Conservation (phyloP, 2,113 vertebrate species). For the Sebastes fasciatus region DNA sequence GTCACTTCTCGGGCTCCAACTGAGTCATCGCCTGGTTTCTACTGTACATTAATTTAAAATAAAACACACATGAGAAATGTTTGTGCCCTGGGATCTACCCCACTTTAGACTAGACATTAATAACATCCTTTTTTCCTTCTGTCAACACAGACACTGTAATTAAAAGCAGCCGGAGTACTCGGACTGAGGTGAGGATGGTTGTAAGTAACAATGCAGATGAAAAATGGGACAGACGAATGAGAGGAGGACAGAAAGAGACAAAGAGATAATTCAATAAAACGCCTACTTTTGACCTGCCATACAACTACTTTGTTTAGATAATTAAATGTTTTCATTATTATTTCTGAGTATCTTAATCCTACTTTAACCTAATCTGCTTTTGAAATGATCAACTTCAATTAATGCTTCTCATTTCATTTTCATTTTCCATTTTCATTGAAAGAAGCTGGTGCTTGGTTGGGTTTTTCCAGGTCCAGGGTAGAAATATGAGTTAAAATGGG, state of each 20-base stretch:
- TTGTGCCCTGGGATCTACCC: slow-evolving; percentile 58
- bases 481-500: background rate
- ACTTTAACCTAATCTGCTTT: slow-evolving; percentile 13
- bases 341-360: slow-evolving; percentile 1
- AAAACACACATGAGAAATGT: slow-evolving; percentile 33
- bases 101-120: slow-evolving; percentile 62
- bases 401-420: background rate
- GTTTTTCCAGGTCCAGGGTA: background rate
- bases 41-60: slow-evolving; percentile 41
- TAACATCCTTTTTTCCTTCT: slow-evolving; percentile 47
- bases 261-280: slow-evolving; percentile 32
- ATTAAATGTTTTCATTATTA: background rate
- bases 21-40: slow-evolving; percentile 5
- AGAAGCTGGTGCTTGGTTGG: background rate
- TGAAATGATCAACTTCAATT: background rate
- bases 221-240: slow-evolving; percentile 51
- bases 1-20: slow-evolving; percentile 2
- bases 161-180: slow-evolving; percentile 53
- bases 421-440: background rate
- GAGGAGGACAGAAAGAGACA: slow-evolving; percentile 28
- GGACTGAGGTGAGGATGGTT: slow-evolving; percentile 32
- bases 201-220: slow-evolving; percentile 37
- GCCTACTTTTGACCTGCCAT: slow-evolving; percentile 1
- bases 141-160: slow-evolving; percentile 71
- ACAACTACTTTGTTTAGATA: slow-evolving; percentile 18